Evolutionary conservation across 64 coral and sea anemone genomes (phyloP).

Genomic region (Montipora capricornis): DNA sequence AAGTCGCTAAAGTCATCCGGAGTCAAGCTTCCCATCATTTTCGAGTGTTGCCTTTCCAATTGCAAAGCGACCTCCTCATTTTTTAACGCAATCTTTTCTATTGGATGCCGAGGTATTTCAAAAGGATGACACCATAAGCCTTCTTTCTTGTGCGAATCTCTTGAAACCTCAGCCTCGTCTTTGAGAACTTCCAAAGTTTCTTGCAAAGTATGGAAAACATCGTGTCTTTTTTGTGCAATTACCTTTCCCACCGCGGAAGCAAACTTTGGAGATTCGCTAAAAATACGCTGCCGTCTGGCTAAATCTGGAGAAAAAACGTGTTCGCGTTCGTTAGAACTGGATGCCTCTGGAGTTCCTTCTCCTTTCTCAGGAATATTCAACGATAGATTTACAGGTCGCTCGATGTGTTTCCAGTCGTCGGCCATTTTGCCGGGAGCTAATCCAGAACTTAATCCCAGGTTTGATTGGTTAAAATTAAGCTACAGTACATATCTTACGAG

Average conservation of each 20-base stretch:
- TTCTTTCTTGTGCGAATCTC: slow-evolving; percentile 84
- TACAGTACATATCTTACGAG: neutral
- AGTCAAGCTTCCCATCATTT: slow-evolving; percentile 53
- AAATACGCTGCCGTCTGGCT: slow-evolving; percentile 76
- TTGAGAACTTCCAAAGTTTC: slow-evolving; percentile 95
- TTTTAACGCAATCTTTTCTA: slow-evolving; percentile 90
- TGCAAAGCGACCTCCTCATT: slow-evolving; percentile 92
- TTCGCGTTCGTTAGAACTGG: neutral
- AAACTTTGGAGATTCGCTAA: slow-evolving; percentile 33
- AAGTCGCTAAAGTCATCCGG: neutral
- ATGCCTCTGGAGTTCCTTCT: neutral
- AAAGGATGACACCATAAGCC: slow-evolving; percentile 95
- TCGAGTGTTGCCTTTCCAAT: slow-evolving; percentile 91
- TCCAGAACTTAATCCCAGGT: neutral
- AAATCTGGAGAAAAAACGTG: slow-evolving; percentile 83
- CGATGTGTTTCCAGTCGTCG: neutral
- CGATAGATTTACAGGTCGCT: neutral
- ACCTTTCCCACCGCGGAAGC: slow-evolving; percentile 47
- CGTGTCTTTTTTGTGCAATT: slow-evolving; percentile 49
- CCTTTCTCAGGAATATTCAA: neutral
- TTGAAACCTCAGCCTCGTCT: slow-evolving; percentile 84
- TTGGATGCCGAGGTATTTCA: slow-evolving; percentile 97
- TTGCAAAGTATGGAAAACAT: slow-evolving; percentile 90
- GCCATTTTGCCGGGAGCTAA: slow-evolving; percentile 24
- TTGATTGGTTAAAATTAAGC: slow-evolving; percentile 16